phyloP scores from a whole-genome alignment of 2,888 invertebrate genomes.

The Phoenoteleia sp. region DNA sequence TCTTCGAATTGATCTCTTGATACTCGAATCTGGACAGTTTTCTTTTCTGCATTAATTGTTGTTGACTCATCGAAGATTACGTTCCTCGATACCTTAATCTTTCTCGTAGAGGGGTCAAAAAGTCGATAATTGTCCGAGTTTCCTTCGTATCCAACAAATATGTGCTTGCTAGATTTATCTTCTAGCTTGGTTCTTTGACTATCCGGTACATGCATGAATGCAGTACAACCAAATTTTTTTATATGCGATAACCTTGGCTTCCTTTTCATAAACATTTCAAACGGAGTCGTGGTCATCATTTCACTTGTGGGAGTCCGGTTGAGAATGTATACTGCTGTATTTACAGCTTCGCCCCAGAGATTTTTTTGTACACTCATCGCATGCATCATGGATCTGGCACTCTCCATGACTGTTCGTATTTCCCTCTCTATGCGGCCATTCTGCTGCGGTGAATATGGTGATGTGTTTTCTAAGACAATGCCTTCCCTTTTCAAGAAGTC shows the following conservation, averaged over 20 bases:
- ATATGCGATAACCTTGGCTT: conserved; percentile 41
- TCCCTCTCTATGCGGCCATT: conserved; percentile 21
- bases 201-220: conserved; percentile 59
- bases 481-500: conserved; percentile 18
- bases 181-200: conserved; percentile 33
- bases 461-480: background rate
- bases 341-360: conserved; percentile 19
- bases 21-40: background rate
- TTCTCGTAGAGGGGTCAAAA: conserved; percentile 38
- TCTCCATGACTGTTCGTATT: conserved; percentile 10
- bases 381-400: conserved; percentile 9
- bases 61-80: conserved; percentile 11
- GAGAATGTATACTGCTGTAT: background rate
- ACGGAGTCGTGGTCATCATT: conserved; percentile 17
- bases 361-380: background rate
- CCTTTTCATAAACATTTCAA: conserved; percentile 28
- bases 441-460: conserved; percentile 32
- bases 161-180: conserved; percentile 18
- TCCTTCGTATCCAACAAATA: conserved; percentile 67
- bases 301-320: background rate
- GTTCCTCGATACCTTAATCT: conserved; percentile 13
- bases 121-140: conserved; percentile 45
- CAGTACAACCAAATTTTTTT: conserved; percentile 39
- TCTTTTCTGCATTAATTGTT: background rate
- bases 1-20: background rate